Percentiles rank a stretch among this genome's conserved stretches.
Evolutionary conservation across 1,140 invertebrate genomes (phyloP).

Genomic region (Phocides pigmalion): DNA sequence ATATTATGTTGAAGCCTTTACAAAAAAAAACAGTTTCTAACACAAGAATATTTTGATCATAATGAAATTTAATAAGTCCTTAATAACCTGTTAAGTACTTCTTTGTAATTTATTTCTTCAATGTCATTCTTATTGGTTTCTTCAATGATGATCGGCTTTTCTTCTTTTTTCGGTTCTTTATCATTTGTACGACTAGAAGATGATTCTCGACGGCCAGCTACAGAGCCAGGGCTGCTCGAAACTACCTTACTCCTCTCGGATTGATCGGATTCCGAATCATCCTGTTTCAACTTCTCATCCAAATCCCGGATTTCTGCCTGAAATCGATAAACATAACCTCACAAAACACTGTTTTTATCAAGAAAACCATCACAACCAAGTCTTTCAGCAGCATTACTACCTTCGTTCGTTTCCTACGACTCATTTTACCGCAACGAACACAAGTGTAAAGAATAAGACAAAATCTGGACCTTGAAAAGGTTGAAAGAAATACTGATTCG

Average conservation of each 20-base stretch:
- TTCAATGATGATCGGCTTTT: conserved; percentile 75
- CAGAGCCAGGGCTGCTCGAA: conserved; percentile 68
- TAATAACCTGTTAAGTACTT: conserved; percentile 81
- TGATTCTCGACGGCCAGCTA: conserved; percentile 80
- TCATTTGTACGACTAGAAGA: conserved; percentile 65
- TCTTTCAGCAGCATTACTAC: conserved; percentile 59
- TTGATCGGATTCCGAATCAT: conserved; percentile 86
- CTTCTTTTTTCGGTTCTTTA: conserved; percentile 81
- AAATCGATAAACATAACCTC: conserved; percentile 71
- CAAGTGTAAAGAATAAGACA: background rate
- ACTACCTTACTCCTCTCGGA: conserved; percentile 86
- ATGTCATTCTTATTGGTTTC: conserved; percentile 82
- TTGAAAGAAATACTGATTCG: background rate
- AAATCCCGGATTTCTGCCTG: conserved; percentile 88
- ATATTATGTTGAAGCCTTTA: too few species aligned
- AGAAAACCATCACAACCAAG: background rate
- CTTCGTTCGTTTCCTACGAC: conserved; percentile 87
- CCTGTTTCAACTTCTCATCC: conserved; percentile 88
- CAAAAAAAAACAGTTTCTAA: too few species aligned
- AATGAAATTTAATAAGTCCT: background rate
- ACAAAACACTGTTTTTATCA: background rate
- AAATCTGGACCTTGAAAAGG: background rate
- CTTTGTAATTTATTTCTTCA: conserved; percentile 83
- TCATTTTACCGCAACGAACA: too few species aligned
- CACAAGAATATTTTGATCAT: too few species aligned